A percentile compares a stretch with the other conserved stretches of the same genome.
phyloP scores from a whole-genome alignment of 1,140 invertebrate genomes.

The Bombus vancouverensis region DNA sequence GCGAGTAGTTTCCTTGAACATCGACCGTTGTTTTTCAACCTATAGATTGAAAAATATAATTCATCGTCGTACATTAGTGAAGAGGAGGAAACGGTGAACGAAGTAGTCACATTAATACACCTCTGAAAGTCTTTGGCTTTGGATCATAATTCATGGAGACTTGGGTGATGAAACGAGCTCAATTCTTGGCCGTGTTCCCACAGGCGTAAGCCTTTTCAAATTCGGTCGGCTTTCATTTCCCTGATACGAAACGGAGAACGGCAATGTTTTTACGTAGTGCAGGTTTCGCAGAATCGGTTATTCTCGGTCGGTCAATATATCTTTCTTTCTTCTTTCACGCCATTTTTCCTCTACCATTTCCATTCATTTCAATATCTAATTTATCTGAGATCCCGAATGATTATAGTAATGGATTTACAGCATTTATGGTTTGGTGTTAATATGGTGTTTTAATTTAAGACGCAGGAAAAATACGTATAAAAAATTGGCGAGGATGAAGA shows the following conservation, averaged over 20 bases:
- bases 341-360: background rate
- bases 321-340: constrained; percentile 1
- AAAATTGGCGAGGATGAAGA: too few species aligned
- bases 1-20: background rate
- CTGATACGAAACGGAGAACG: constrained; percentile 3
- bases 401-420: background rate
- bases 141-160: constrained; percentile 55
- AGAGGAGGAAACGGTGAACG: background rate
- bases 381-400: background rate
- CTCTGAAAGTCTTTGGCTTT: constrained; percentile 37
- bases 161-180: constrained; percentile 37
- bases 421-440: background rate
- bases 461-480: too few species aligned
- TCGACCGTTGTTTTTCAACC: background rate
- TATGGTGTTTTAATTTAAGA: background rate
- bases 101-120: constrained; percentile 40
- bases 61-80: background rate
- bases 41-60: background rate
- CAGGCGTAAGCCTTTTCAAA: constrained; percentile 10
- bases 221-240: constrained; percentile 32
- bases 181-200: constrained; percentile 57
- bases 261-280: background rate
- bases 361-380: background rate
- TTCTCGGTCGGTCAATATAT: constrained; percentile 11
- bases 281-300: constrained; percentile 36